A percentile compares a stretch with the other conserved stretches of the same genome.
phyloP scores from a whole-genome alignment of 1,140 invertebrate species.

The Gryllus bimaculatus region DNA sequence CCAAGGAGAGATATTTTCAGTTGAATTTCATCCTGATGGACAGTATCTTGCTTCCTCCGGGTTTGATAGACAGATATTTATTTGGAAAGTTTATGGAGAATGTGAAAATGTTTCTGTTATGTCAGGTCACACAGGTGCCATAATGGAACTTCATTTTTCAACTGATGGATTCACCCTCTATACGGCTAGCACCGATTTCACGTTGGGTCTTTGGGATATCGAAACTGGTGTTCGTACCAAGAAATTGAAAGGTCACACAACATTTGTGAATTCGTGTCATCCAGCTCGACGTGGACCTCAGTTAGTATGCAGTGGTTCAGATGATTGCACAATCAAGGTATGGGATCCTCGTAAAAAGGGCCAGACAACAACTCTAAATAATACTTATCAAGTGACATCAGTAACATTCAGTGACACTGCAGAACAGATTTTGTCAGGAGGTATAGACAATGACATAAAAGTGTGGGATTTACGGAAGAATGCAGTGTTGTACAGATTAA shows the following conservation, averaged over 20 bases:
- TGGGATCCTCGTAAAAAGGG: slow-evolving; percentile 83
- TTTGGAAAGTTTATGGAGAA: slow-evolving; percentile 97
- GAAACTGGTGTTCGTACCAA: slow-evolving; percentile 76
- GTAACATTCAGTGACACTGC: slow-evolving; percentile 93
- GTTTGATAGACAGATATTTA: slow-evolving; percentile 95
- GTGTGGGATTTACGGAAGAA: slow-evolving; percentile 96
- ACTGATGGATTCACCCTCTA: slow-evolving; percentile 85
- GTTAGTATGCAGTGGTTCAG: slow-evolving; percentile 83
- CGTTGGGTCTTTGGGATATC: slow-evolving; percentile 91
- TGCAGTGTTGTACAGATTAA: slow-evolving; percentile 72
- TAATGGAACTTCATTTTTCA: slow-evolving; percentile 94
- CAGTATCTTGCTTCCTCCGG: slow-evolving; percentile 87
- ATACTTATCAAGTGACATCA: slow-evolving; percentile 75
- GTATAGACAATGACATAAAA: slow-evolving; percentile 97
- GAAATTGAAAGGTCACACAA: slow-evolving; percentile 83
- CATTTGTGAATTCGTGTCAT: slow-evolving; percentile 80
- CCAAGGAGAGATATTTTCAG: slow-evolving; percentile 88
- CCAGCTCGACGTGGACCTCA: slow-evolving; percentile 76
- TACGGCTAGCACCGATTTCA: slow-evolving; percentile 90
- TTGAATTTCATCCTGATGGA: slow-evolving; percentile 94
- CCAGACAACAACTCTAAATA: slow-evolving; percentile 67
- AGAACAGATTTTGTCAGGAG: slow-evolving; percentile 75
- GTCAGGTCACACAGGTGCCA: slow-evolving; percentile 89
- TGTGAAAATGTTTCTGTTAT: slow-evolving; percentile 94
- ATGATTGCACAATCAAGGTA: slow-evolving; percentile 87